Conservation (phyloP, 2,113 vertebrate genomes). For the Danionella cerebrum region DNA sequence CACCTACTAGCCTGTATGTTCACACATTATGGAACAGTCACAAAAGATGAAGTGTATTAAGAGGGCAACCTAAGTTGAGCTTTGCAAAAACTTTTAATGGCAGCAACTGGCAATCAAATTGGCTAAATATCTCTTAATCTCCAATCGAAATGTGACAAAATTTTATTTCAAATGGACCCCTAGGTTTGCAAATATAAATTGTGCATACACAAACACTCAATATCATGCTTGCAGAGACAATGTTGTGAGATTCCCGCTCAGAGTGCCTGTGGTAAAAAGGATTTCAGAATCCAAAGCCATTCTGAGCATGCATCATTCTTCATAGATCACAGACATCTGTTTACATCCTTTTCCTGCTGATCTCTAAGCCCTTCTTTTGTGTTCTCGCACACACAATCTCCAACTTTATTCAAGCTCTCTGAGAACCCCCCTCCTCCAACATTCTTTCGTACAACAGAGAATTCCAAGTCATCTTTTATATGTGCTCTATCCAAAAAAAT, state of each 20-base stretch:
- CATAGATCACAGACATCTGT: conserved; percentile 3
- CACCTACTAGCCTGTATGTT: no score
- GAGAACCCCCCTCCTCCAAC: not conserved
- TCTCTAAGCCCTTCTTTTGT: conserved; percentile 16
- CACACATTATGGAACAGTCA: no score
- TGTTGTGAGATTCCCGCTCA: not conserved
- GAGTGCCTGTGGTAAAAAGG: conserved; percentile 3
- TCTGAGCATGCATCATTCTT: not conserved
- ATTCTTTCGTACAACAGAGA: not conserved
- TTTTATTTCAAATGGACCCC: no score
- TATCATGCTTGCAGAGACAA: not conserved
- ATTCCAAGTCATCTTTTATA: conserved; percentile 8
- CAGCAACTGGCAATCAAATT: no score
- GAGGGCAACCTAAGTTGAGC: no score
- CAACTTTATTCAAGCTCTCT: conserved; percentile 36
- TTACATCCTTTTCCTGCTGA: conserved; percentile 30
- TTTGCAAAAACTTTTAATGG: no score
- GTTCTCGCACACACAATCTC: conserved; percentile 9
- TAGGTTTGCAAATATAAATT: no score
- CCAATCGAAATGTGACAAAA: no score
- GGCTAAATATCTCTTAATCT: no score
- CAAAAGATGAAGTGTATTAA: no score
- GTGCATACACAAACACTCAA: conserved; percentile 26
- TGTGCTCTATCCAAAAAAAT: not conserved
- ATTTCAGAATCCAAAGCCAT: conserved; percentile 16